These are phyloP conservation scores for Umimayanthus chanpuru DNA, from an alignment of 92 coral and sea anemone species.

Conservation along the genomic window DNA sequence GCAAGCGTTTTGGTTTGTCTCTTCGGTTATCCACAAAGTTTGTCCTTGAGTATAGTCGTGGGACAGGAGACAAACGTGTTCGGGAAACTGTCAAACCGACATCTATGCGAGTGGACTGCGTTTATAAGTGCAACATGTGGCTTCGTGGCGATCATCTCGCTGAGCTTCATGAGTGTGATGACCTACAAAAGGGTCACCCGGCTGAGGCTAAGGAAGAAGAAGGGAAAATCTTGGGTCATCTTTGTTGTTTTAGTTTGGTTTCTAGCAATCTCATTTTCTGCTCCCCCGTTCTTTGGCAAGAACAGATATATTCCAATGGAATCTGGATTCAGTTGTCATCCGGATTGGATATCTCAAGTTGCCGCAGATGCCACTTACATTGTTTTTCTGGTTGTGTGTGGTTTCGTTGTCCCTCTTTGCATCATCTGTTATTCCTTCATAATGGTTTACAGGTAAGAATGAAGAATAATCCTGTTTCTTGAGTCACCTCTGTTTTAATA, in stretches of 20 bases:
- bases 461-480: not conserved
- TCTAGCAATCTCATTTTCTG: not conserved
- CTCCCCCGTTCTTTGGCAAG: not conserved
- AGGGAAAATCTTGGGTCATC: not conserved
- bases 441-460: not conserved
- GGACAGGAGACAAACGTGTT: not conserved
- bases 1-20: conserved; percentile 11
- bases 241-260: not conserved
- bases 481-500: no score
- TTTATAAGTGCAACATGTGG: conserved; percentile 21
- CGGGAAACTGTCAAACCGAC: not conserved
- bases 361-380: not conserved
- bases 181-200: not conserved
- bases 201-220: not conserved
- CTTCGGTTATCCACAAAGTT: not conserved
- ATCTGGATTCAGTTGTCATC: not conserved
- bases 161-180: not conserved
- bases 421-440: not conserved
- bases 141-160: conserved; percentile 11
- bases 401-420: not conserved
- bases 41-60: not conserved
- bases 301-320: not conserved
- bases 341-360: not conserved
- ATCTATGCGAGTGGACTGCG: conserved; percentile 10
- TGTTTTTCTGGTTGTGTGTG: conserved; percentile 10